Evolutionary conservation across 2,797 vertebrate species (phyloP).

Genomic region (Simalia tracyae): DNA sequence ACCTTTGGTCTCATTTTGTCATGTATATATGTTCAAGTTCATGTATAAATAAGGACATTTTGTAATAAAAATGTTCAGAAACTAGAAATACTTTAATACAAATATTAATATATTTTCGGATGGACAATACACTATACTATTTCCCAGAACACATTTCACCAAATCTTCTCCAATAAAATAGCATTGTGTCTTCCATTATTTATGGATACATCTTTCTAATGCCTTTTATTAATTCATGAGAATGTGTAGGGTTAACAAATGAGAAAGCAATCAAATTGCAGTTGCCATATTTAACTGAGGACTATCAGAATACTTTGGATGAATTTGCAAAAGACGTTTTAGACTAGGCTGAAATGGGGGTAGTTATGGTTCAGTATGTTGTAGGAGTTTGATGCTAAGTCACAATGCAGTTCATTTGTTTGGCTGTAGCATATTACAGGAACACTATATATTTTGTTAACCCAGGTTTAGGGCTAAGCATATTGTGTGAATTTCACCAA

Average conservation of each 20-base stretch:
- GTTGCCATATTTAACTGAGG: conserved; percentile 34
- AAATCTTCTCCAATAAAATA: conserved; percentile 65
- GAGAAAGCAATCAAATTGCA: conserved; percentile 51
- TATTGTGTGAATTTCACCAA: background rate
- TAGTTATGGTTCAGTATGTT: background rate
- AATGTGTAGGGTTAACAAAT: conserved; percentile 59
- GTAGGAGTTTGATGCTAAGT: background rate
- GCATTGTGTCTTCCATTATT: conserved; percentile 70
- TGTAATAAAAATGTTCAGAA: conserved; percentile 38
- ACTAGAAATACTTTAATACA: conserved; percentile 16
- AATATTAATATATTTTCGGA: conserved; percentile 49
- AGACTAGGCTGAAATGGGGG: background rate
- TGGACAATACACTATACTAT: conserved; percentile 66
- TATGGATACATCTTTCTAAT: conserved; percentile 62
- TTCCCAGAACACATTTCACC: conserved; percentile 65
- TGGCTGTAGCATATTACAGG: background rate
- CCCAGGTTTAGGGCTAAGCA: background rate
- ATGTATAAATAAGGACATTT: background rate
- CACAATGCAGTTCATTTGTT: background rate
- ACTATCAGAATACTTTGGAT: conserved; percentile 28
- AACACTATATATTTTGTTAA: background rate
- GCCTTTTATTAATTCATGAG: conserved; percentile 72
- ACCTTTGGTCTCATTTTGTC: background rate
- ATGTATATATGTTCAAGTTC: background rate
- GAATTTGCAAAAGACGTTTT: background rate